phyloP scores from a whole-genome alignment of 2,113 vertebrate genomes.

The Neogale vison region DNA sequence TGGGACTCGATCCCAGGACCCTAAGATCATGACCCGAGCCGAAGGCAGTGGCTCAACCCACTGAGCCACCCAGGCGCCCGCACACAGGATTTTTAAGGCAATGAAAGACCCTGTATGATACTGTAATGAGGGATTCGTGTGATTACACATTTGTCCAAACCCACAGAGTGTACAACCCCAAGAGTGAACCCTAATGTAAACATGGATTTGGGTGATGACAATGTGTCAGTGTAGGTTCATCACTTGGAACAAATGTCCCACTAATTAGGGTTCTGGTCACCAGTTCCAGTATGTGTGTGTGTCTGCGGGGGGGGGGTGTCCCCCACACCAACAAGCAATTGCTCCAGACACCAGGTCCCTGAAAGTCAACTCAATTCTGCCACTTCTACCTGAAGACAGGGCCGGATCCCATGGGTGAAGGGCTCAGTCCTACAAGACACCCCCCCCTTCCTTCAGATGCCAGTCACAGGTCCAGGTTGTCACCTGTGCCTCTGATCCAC shows the following conservation, averaged over 20 bases:
- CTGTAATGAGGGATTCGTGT: background rate
- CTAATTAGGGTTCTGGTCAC: background rate
- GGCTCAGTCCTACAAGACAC: background rate
- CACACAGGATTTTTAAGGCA: background rate
- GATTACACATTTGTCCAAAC: background rate
- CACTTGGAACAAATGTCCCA: background rate
- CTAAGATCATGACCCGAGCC: no score
- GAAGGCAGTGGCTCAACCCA: no score
- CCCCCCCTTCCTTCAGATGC: background rate
- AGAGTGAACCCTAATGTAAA: background rate
- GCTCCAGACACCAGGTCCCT: background rate
- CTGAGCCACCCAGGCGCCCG: no score
- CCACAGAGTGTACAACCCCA: background rate
- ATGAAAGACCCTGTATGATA: background rate
- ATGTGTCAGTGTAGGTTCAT: background rate
- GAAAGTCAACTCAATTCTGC: background rate
- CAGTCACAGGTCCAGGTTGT: background rate
- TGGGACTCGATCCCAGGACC: no score
- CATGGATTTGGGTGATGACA: background rate
- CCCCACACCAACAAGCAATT: background rate
- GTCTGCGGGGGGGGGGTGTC: background rate
- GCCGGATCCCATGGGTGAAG: background rate
- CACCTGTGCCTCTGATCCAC: background rate
- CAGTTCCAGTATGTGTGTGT: background rate
- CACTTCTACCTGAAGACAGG: background rate